Conservation (phyloP, 2,113 vertebrate genomes). For the Crocuta crocuta region DNA sequence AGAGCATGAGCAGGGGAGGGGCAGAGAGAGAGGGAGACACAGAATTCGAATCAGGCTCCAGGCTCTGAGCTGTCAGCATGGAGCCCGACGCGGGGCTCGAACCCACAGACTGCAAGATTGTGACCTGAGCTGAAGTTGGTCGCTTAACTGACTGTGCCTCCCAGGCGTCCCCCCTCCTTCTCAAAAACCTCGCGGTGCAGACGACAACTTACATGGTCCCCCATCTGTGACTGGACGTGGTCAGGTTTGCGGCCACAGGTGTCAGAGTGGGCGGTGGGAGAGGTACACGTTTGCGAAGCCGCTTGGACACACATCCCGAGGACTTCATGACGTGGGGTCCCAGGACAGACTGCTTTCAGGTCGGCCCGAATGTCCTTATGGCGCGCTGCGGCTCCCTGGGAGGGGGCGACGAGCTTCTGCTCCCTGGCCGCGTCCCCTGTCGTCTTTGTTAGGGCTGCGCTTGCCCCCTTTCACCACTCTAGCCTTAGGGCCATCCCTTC, state of each 20-base stretch:
- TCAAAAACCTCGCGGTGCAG: neutral
- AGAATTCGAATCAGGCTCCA: no score
- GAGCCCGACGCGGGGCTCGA: no score
- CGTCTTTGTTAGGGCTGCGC: neutral
- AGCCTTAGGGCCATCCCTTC: neutral
- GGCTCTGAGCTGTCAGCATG: no score
- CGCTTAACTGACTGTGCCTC: no score
- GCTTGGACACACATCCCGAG: neutral
- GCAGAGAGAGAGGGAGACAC: no score
- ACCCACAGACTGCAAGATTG: no score
- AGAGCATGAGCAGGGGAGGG: no score
- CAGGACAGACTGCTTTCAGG: neutral
- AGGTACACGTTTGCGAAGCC: neutral
- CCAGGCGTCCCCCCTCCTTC: neutral
- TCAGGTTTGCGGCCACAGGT: neutral
- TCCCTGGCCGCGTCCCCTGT: accelerated
- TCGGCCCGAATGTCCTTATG: neutral
- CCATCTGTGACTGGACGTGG: neutral
- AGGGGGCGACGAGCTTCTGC: neutral
- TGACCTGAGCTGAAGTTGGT: no score
- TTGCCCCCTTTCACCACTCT: accelerated
- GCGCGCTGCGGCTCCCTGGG: neutral
- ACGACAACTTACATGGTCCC: neutral
- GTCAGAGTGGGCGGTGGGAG: neutral
- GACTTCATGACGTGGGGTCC: neutral